Conservation (phyloP, 1,140 invertebrate species). For the Coelopa frigida region DNA sequence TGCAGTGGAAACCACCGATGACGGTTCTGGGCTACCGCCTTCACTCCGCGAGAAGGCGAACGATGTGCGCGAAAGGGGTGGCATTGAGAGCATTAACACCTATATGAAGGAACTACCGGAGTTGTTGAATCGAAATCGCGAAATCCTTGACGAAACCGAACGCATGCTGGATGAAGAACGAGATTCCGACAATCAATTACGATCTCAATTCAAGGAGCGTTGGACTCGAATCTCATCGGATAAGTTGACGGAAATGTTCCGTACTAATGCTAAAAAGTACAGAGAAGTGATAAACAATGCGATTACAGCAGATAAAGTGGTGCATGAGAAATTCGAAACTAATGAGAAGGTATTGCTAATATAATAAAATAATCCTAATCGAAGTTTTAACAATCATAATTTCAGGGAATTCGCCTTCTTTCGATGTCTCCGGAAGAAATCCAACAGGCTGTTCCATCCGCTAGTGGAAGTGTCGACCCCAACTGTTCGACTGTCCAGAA, state of each 20-base stretch:
- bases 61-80: conserved; percentile 62
- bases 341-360: conserved; percentile 53
- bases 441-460: conserved; percentile 56
- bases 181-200: conserved; percentile 79
- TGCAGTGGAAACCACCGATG: conserved; percentile 82
- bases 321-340: conserved; percentile 78
- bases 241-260: conserved; percentile 83
- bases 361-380: conserved; percentile 7
- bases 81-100: conserved; percentile 52
- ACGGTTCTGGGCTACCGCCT: conserved; percentile 70
- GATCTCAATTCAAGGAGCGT: conserved; percentile 80
- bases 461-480: conserved; percentile 47
- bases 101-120: conserved; percentile 79
- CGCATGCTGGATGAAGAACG: conserved; percentile 87
- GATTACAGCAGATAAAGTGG: conserved; percentile 62
- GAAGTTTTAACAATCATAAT: neutral
- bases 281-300: conserved; percentile 88
- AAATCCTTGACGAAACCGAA: conserved; percentile 91
- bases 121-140: conserved; percentile 82
- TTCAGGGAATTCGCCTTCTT: conserved; percentile 69
- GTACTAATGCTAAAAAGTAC: conserved; percentile 83
- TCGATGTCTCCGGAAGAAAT: conserved; percentile 65
- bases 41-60: conserved; percentile 84
- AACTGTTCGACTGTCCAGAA: conserved; percentile 57
- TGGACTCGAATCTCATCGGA: conserved; percentile 87